These are phyloP conservation scores for Hartigia nigra DNA, from an alignment of 2,888 invertebrate genomes.

Conservation along the genomic window DNA sequence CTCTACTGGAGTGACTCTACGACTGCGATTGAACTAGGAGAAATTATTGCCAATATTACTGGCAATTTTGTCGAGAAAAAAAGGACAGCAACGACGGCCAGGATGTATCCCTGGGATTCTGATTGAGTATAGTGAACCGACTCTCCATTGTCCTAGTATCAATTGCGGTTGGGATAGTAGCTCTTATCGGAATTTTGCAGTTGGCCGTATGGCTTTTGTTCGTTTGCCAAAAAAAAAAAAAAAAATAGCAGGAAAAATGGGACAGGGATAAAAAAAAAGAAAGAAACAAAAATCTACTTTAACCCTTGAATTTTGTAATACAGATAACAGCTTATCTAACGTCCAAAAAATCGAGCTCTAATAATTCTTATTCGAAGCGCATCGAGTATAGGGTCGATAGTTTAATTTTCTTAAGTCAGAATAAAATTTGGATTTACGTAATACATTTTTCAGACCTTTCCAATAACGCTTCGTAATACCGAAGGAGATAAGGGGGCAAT, in stretches of 20 bases:
- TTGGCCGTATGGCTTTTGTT: neutral
- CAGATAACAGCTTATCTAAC: neutral
- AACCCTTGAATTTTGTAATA: neutral
- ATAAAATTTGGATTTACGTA: neutral
- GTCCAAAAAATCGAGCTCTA: too few relatives aligned
- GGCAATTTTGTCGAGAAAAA: neutral
- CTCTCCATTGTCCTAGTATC: neutral
- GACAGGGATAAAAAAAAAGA: neutral
- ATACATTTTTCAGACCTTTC: neutral
- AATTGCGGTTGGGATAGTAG: neutral
- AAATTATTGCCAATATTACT: neutral
- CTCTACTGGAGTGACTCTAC: too few relatives aligned
- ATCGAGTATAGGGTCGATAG: neutral
- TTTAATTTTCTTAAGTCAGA: neutral
- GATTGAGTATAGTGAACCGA: neutral
- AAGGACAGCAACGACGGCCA: neutral
- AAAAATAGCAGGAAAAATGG: neutral
- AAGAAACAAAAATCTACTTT: neutral
- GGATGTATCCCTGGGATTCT: neutral
- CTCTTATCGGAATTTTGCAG: neutral
- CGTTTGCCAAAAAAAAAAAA: neutral
- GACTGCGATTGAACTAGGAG: neutral
- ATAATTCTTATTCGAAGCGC: neutral
- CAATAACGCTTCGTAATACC: neutral
- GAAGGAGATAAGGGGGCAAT: neutral